Evolutionary conservation across 2,888 invertebrate species (phyloP).

Genomic region (Trissolcus japonicus): DNA sequence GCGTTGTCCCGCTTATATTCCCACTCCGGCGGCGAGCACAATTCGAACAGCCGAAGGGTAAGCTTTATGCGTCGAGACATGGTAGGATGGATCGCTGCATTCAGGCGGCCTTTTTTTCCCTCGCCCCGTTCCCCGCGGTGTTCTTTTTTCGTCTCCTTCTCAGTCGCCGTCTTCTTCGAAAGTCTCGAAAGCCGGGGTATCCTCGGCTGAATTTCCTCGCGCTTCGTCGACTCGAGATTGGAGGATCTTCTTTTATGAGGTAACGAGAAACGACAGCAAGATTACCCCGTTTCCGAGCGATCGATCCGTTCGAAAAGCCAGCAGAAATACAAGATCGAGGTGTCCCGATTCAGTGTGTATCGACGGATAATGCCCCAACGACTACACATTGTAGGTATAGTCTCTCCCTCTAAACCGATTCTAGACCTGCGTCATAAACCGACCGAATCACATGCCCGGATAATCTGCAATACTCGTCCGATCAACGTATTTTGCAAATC

Average conservation of each 20-base stretch:
- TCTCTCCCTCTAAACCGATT: background rate
- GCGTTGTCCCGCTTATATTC: slow-evolving; percentile 47
- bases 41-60: slow-evolving; percentile 59
- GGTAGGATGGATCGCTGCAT: slow-evolving; percentile 62
- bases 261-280: slow-evolving; percentile 59
- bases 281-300: slow-evolving; percentile 58
- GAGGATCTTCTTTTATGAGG: slow-evolving; percentile 53
- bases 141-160: slow-evolving; percentile 31
- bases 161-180: slow-evolving; percentile 29
- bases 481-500: no score
- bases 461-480: background rate
- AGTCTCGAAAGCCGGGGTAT: slow-evolving; percentile 56
- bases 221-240: slow-evolving; percentile 61
- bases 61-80: slow-evolving; percentile 59
- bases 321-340: slow-evolving; percentile 58
- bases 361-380: slow-evolving; percentile 47
- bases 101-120: slow-evolving; percentile 57
- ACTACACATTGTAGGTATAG: slow-evolving; percentile 31
- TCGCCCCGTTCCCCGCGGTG: slow-evolving; percentile 3
- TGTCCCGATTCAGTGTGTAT: slow-evolving; percentile 49
- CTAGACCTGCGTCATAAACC: slow-evolving; percentile 26
- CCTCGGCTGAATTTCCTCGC: slow-evolving; percentile 61
- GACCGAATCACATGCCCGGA: slow-evolving; percentile 14
- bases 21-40: slow-evolving; percentile 35
- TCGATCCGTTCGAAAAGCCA: slow-evolving; percentile 56